phyloP scores from a whole-genome alignment of 2,113 vertebrate genomes.

The Rhinolophus ferrumequinum region DNA sequence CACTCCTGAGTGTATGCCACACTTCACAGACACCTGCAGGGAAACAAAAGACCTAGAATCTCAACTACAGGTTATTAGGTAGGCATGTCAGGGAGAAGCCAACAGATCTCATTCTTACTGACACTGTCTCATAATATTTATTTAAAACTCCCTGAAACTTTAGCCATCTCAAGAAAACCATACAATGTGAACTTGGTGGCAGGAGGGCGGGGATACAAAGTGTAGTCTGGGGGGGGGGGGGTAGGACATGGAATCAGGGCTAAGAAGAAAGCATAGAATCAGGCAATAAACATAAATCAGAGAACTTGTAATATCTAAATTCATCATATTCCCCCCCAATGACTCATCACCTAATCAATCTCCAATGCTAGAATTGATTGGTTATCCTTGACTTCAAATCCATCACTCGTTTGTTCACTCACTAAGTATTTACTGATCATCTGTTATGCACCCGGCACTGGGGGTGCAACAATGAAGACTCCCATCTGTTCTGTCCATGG shows the following conservation, averaged over 20 bases:
- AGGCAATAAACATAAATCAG: neutral
- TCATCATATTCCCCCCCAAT: neutral
- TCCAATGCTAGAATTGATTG: neutral
- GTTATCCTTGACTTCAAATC: neutral
- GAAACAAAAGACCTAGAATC: slow-evolving; percentile 12
- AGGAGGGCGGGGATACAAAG: no score
- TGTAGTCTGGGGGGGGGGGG: neutral
- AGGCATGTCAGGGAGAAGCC: neutral
- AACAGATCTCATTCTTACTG: neutral
- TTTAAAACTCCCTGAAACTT: neutral
- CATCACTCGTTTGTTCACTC: neutral
- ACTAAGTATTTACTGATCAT: neutral
- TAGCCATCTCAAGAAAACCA: neutral
- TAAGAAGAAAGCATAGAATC: neutral
- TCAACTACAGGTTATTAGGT: neutral
- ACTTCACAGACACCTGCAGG: neutral
- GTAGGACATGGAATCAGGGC: neutral
- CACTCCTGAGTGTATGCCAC: neutral
- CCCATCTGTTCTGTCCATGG: neutral
- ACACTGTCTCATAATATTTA: neutral
- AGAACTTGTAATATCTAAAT: neutral
- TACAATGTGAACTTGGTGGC: neutral
- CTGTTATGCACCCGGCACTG: neutral
- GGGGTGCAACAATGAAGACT: neutral
- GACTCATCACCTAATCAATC: neutral